Percentiles rank a stretch among this genome's conserved stretches.
Conservation (phyloP, 2,113 vertebrate species). For the Sitta europaea region DNA sequence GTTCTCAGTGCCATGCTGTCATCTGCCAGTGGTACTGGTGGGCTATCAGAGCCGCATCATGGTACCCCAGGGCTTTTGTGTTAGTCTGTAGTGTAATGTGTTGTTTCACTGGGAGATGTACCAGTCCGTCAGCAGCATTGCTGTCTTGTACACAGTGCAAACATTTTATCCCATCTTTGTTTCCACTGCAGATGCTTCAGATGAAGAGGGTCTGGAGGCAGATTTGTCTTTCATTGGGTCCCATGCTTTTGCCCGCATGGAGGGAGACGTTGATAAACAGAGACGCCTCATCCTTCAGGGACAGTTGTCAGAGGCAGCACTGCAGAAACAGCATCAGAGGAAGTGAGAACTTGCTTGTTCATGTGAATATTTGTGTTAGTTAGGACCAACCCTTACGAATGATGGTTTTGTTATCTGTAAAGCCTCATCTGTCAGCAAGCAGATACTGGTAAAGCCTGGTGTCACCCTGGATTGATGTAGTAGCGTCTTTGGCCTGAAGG, state of each 20-base stretch:
- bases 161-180: background rate
- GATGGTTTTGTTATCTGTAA: background rate
- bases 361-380: background rate
- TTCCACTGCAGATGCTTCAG: conserved; percentile 79
- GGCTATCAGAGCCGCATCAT: background rate
- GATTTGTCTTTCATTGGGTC: conserved; percentile 91
- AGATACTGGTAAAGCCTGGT: background rate
- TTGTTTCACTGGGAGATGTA: background rate
- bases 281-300: conserved; percentile 91
- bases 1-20: background rate
- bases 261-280: conserved; percentile 96
- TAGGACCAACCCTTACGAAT: background rate
- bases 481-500: background rate
- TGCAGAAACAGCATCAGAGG: conserved; percentile 95
- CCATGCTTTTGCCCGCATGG: conserved; percentile 96
- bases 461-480: background rate
- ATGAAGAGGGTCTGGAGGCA: conserved; percentile 84
- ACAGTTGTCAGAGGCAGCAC: conserved; percentile 88
- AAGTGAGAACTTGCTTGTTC: conserved; percentile 78
- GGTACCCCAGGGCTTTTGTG: fast-evolving
- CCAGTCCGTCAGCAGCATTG: background rate
- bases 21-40: background rate
- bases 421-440: background rate
- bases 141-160: background rate
- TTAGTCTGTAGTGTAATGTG: background rate